Conservation (phyloP, 2,888 invertebrate genomes). For the Parelbella ahira region DNA sequence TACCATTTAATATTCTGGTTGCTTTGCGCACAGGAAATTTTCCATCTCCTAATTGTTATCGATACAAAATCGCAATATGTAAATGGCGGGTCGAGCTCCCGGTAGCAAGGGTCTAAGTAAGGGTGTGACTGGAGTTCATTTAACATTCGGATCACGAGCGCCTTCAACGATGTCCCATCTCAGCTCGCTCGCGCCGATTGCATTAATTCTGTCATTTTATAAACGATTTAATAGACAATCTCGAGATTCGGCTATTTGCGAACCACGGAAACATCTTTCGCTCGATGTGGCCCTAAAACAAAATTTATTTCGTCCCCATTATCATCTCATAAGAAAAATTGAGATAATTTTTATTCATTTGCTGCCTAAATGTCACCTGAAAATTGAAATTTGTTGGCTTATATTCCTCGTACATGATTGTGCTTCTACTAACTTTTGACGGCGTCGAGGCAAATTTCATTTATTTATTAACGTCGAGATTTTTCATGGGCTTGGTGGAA, state of each 20-base stretch:
- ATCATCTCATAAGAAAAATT: constrained; percentile 23
- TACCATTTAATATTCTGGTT: constrained; percentile 35
- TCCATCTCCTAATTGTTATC: constrained; percentile 57
- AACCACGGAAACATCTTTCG: constrained; percentile 38
- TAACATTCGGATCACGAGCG: constrained; percentile 72
- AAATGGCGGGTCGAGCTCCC: constrained; percentile 59
- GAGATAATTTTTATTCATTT: constrained; percentile 30
- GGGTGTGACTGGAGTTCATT: constrained; percentile 57
- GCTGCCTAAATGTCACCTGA: constrained; percentile 32
- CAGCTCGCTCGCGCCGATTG: constrained; percentile 71
- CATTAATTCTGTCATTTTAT: constrained; percentile 78
- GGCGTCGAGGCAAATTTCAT: constrained; percentile 44
- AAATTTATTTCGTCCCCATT: constrained; percentile 18
- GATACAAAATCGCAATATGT: constrained; percentile 74
- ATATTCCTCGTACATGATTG: constrained; percentile 35
- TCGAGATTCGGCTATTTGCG: constrained; percentile 58
- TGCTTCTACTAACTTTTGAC: constrained; percentile 44
- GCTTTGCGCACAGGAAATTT: constrained; percentile 40
- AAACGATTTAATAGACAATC: constrained; percentile 76
- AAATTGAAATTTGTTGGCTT: constrained; percentile 28
- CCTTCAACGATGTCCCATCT: constrained; percentile 74
- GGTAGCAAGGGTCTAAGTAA: constrained; percentile 41
- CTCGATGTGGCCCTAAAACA: constrained; percentile 16
- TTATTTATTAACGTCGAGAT: constrained; percentile 55
- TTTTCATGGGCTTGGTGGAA: constrained; percentile 45